Evolutionary conservation across 2,888 invertebrate genomes (phyloP).

Genomic region (Thysanoteuthis rhombus): DNA sequence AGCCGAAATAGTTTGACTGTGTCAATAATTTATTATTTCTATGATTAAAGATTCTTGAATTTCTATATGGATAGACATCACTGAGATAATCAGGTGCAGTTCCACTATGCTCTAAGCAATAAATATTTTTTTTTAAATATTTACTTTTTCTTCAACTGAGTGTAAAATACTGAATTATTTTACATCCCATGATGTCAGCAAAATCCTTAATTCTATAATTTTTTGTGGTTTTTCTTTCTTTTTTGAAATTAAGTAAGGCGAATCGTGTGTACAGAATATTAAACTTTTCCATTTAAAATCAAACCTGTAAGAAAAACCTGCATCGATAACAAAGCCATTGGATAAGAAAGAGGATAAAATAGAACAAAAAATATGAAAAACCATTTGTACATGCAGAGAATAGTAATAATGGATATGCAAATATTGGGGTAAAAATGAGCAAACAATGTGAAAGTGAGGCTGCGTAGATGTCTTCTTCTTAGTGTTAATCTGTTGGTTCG

Average conservation of each 20-base stretch:
- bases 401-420: not conserved
- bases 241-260: not conserved
- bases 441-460: not conserved
- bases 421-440: not conserved
- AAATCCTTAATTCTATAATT: not conserved
- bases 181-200: not conserved
- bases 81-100: not conserved
- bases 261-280: not conserved
- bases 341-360: not conserved
- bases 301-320: not conserved
- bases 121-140: not conserved
- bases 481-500: not conserved
- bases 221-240: not conserved
- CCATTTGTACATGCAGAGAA: not conserved
- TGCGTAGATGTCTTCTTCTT: not conserved
- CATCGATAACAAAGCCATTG: not conserved
- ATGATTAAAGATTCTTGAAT: not conserved
- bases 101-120: not conserved
- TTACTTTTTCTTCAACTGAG: not conserved
- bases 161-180: not conserved
- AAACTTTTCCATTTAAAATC: not conserved
- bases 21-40: not conserved
- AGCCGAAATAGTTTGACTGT: not conserved
- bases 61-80: not conserved
- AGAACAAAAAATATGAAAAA: not conserved